Evolutionary conservation across 2,888 invertebrate species (phyloP).

Genomic region (Hofmannophila pseudospretella): DNA sequence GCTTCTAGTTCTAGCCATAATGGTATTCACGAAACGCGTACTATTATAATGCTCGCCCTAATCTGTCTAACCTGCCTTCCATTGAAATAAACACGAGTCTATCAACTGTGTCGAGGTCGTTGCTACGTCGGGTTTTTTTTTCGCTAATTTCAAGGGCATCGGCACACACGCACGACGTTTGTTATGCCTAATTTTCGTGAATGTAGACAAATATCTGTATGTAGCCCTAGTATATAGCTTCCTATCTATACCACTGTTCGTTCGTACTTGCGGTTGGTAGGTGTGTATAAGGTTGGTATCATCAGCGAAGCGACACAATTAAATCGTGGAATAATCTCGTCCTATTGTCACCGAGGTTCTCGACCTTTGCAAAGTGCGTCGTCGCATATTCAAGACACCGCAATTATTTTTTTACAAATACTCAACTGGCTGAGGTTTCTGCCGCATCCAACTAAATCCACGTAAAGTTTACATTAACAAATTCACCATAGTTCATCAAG

Average conservation of each 20-base stretch:
- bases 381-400: slow-evolving; percentile 47
- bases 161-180: neutral
- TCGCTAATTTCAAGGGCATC: slow-evolving; percentile 65
- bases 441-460: too few relatives aligned
- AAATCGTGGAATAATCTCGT: slow-evolving; percentile 42
- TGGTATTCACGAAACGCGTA: slow-evolving; percentile 57
- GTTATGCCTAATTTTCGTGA: neutral
- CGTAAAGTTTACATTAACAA: too few relatives aligned
- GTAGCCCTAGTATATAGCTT: too few relatives aligned
- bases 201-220: too few relatives aligned
- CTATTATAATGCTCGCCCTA: slow-evolving; percentile 66
- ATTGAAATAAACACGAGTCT: slow-evolving; percentile 46
- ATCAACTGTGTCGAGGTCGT: slow-evolving; percentile 70
- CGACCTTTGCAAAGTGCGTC: slow-evolving; percentile 48
- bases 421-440: too few relatives aligned
- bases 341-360: slow-evolving; percentile 54
- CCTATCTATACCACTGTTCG: too few relatives aligned
- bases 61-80: slow-evolving; percentile 63
- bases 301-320: slow-evolving; percentile 27
- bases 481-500: too few relatives aligned
- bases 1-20: slow-evolving; percentile 61
- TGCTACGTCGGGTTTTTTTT: slow-evolving; percentile 69
- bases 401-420: slow-evolving; percentile 34
- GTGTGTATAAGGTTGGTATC: neutral
- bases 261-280: too few relatives aligned